Evolutionary conservation across 2,888 invertebrate genomes (phyloP), one percentile per base, ranked within the genome.

Genomic region (Cryptus armator): DNA sequence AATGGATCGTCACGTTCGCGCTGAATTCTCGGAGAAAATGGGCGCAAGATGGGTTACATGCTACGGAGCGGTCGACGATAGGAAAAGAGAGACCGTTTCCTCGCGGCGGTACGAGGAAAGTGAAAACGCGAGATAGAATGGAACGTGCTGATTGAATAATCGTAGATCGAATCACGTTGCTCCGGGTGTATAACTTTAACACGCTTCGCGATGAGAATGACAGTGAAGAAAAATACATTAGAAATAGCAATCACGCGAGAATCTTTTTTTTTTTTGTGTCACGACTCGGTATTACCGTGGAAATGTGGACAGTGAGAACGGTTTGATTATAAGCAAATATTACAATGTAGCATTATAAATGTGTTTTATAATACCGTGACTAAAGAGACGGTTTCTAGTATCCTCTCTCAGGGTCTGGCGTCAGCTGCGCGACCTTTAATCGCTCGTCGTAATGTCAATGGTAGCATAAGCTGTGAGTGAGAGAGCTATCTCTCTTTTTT

Each of bases 361-460:
- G 62, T 32, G 51, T 43, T 32, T 64, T 37, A 32, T 51, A 46
- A 32, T 16, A 66, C 44, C 43, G 29, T 71, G 64, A 70, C 68
- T 70, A 75, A 62, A 32, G 62, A 76, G 70, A 43, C 75, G 43
- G 43, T 53, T 62, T 70, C 68, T 62, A 19, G 66, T 37, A 37
- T 29, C 32, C 12, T 75, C 62, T 32, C 32, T 53, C 56, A 67
- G 53, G 68, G 62, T 70, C 51, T 70, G 37, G 48, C 70, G 64
- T 70, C 48, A 59, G 53, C 43, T 70, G 67, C 44, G 51, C 82
- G 82, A 82, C 79, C 82, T 85, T 85, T 75, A 68, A 62, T 64
- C n/a, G 32, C 48, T 44, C 43, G 51, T 19, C 46, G 56, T 71
- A 37, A 43, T 74, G 66, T 79, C 82, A 71, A 71, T 79, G 66